Evolutionary conservation across 2,797 vertebrate species (phyloP), one percentile per base, ranked within the genome.

Genomic region (Orientallactaga sibirica): DNA sequence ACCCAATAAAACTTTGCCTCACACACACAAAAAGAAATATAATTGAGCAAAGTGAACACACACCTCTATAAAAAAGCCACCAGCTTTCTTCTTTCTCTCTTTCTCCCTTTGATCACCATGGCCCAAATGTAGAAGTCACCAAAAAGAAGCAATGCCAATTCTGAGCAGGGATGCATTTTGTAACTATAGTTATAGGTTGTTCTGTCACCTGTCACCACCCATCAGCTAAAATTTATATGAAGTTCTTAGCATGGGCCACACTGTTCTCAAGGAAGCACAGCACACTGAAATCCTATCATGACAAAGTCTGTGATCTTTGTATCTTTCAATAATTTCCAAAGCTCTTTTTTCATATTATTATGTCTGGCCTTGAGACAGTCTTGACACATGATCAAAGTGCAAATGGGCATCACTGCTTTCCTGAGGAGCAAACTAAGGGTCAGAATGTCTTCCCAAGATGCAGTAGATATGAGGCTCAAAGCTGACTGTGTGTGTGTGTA

Each of bases 141-240:
- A 67, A n/a, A 62, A 88, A 75, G 95, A 70, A 94, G 80, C 27
- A 88, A 85, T 94, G 71, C 62, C 41, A 71, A 16, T 62, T 75
- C n/a, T 25, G 43, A 82, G 75, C 20, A 73, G 29, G 52, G n/a
- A 61, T 87, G 70, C 10, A 52, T 52, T 95, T 88, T 79, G 58
- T 52, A 90, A 48, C 33, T 62, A 8, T n/a, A 74, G 27, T 71
- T 77, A 67, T 79, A 89, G 84, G 29, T n/a, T 27, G 25, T 10
- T 67, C 62, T 66, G 37, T 86, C 19, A 2, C 27, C 33, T 2
- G 10, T 20, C 78, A 64, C 81, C 62, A 58, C 43, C 73, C 75
- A 81, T 33, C 37, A 82, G 33, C 78, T 83, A 37, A 41, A 52
- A 20, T 43, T 68, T 79, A 70, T 27, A 12, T 67, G 67, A 74